phyloP scores from a whole-genome alignment of 1,140 invertebrate genomes.

The Wasmannia auropunctata region DNA sequence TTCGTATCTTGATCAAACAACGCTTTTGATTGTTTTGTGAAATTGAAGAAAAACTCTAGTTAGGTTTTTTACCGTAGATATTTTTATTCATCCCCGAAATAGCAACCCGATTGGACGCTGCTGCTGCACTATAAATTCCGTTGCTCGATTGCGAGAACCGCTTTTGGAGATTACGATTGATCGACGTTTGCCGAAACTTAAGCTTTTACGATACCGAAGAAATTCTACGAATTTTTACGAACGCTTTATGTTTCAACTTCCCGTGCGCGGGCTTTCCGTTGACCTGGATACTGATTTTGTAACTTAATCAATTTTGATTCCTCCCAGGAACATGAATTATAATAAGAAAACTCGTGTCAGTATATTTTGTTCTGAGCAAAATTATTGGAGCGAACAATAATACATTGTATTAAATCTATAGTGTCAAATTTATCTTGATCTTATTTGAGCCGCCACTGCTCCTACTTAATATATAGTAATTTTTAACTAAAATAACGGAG shows the following conservation, averaged over 20 bases:
- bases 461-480: no score
- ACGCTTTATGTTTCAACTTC: conserved; percentile 37
- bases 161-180: conserved; percentile 47
- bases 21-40: conserved; percentile 45
- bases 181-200: conserved; percentile 33
- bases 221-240: conserved; percentile 36
- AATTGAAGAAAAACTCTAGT: conserved; percentile 48
- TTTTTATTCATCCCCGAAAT: conserved; percentile 44
- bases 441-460: no score
- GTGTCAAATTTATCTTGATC: no score
- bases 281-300: conserved; percentile 9
- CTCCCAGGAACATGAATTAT: neutral
- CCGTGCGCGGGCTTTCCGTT: neutral
- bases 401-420: no score
- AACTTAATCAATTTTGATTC: conserved; percentile 28
- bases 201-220: conserved; percentile 30
- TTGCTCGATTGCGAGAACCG: conserved; percentile 23
- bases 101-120: conserved; percentile 36
- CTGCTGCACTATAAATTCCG: conserved; percentile 47
- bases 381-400: neutral
- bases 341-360: neutral
- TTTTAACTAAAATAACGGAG: no score
- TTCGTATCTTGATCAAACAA: conserved; percentile 45
- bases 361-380: neutral
- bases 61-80: conserved; percentile 25